Conservation (phyloP, 2,113 vertebrate genomes). For the Eudyptes chrysolophus region DNA sequence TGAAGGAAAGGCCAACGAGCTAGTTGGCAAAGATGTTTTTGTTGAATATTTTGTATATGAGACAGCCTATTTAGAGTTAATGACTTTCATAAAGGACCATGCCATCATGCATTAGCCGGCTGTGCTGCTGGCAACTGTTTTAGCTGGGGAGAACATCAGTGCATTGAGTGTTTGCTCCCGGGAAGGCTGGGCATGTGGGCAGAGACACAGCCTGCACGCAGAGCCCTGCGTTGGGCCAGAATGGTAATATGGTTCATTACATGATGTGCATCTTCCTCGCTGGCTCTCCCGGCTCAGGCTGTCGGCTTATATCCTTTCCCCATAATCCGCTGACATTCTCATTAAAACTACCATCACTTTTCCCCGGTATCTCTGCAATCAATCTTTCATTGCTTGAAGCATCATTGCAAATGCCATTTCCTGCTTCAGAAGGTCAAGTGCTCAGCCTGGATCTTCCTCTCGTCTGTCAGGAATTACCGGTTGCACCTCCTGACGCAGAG, state of each 20-base stretch:
- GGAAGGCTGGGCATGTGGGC: not conserved
- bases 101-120: not conserved
- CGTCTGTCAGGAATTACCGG: not conserved
- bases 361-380: not conserved
- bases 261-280: conserved; percentile 34
- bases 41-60: not conserved
- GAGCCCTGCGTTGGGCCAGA: not conserved
- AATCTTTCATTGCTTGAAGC: not conserved
- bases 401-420: not conserved
- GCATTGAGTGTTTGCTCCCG: not conserved
- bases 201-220: not conserved
- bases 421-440: conserved; percentile 20
- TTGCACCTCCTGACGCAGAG: not conserved
- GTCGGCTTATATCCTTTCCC: not conserved
- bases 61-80: not conserved
- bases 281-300: not conserved
- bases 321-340: not conserved
- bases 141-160: not conserved
- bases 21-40: not conserved
- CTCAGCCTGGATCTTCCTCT: not conserved
- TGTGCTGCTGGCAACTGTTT: not conserved
- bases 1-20: not conserved
- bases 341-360: conserved; percentile 17
- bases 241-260: conserved; percentile 13
- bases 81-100: not conserved